phyloP scores from a whole-genome alignment of 2,888 invertebrate species.

The Latrodectus hesperus region DNA sequence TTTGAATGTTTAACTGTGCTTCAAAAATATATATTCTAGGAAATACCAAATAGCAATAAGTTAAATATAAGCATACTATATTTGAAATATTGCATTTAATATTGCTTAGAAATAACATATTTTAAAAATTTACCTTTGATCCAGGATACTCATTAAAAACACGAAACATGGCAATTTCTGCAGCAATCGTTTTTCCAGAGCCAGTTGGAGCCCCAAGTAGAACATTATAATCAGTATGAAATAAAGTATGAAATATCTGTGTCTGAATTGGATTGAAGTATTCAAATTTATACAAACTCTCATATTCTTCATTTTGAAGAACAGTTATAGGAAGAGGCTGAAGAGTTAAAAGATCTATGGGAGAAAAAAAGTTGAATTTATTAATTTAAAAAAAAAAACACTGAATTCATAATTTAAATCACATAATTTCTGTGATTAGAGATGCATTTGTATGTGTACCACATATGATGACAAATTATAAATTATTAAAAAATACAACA shows the following conservation, averaged over 20 bases:
- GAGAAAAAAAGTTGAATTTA: constrained; percentile 2
- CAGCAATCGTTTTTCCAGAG: constrained; percentile 98
- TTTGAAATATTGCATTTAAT: too few relatives aligned
- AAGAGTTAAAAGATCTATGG: constrained; percentile 87
- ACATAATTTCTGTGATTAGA: too few relatives aligned
- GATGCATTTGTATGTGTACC: too few relatives aligned
- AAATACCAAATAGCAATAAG: too few relatives aligned
- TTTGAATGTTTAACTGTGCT: too few relatives aligned
- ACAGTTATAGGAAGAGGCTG: constrained; percentile 91
- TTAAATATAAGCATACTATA: too few relatives aligned
- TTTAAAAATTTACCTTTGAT: constrained; percentile 73
- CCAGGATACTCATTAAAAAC: constrained; percentile 88
- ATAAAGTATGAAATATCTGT: constrained; percentile 96
- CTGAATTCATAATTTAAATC: too few relatives aligned
- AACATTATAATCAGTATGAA: constrained; percentile 94
- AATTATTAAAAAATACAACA: too few relatives aligned
- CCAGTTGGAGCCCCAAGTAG: constrained; percentile 96
- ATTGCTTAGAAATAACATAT: too few relatives aligned
- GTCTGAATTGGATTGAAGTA: constrained; percentile 99
- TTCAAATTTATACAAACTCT: constrained; percentile 89
- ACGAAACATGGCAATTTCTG: constrained; percentile 97
- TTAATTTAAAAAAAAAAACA: neutral
- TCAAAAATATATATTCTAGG: too few relatives aligned
- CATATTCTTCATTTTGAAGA: constrained; percentile 84
- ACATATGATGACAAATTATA: too few relatives aligned